Conservation (phyloP, 2,888 invertebrate species). For the Agonopterix subpropinquella region DNA sequence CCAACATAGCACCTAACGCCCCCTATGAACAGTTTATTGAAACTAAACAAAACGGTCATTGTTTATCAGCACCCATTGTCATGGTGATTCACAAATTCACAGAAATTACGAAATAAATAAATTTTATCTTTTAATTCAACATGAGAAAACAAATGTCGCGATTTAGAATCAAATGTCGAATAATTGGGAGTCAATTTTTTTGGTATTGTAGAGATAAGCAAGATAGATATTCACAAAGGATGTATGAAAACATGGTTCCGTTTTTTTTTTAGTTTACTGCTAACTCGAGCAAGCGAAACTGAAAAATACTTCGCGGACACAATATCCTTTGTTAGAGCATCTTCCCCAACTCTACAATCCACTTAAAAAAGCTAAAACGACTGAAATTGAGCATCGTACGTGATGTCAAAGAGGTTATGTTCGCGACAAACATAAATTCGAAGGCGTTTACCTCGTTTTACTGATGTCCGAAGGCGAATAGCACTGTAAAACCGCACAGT, state of each 20-base stretch:
- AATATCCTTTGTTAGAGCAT: too few relatives aligned
- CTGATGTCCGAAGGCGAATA: slow-evolving; percentile 52
- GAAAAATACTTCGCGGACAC: too few relatives aligned
- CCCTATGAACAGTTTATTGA: slow-evolving; percentile 33
- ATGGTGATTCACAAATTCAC: slow-evolving; percentile 49
- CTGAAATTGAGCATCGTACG: slow-evolving; percentile 55
- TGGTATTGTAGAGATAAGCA: too few relatives aligned
- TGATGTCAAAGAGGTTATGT: slow-evolving; percentile 70
- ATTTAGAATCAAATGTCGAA: too few relatives aligned
- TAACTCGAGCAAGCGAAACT: too few relatives aligned
- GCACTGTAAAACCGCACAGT: slow-evolving; percentile 62
- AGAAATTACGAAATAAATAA: too few relatives aligned
- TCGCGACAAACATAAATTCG: slow-evolving; percentile 72
- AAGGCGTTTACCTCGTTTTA: slow-evolving; percentile 72
- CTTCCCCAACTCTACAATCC: slow-evolving; percentile 18
- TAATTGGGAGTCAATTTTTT: too few relatives aligned
- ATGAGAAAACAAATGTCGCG: too few relatives aligned
- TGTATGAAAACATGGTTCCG: too few relatives aligned
- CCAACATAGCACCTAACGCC: slow-evolving; percentile 36
- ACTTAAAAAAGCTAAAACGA: slow-evolving; percentile 30
- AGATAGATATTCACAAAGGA: too few relatives aligned
- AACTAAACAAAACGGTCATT: slow-evolving; percentile 28
- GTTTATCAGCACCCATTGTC: slow-evolving; percentile 55
- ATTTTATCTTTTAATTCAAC: too few relatives aligned
- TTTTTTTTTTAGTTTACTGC: too few relatives aligned